A percentile compares a stretch with the other conserved stretches of the same genome.
Conservation (phyloP, 2,113 vertebrate genomes). For the Pipra filicauda region DNA sequence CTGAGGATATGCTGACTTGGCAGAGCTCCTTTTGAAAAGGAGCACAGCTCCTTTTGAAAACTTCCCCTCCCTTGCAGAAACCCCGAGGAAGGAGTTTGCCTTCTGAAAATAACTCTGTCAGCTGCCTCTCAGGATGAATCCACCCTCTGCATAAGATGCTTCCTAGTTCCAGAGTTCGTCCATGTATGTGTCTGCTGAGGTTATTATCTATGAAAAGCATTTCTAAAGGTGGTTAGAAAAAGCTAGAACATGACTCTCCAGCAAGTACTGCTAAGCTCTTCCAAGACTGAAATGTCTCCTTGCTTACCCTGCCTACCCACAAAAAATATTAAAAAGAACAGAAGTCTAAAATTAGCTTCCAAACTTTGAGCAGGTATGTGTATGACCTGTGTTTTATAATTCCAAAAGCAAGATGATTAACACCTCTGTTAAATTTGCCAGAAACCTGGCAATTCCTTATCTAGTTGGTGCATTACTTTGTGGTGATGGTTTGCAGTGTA, state of each 20-base stretch:
- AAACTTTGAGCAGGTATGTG: background rate
- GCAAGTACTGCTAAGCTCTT: background rate
- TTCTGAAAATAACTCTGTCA: background rate
- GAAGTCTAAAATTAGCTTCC: background rate
- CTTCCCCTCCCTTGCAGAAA: background rate
- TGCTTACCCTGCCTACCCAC: background rate
- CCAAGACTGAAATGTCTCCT: background rate
- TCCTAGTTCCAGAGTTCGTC: background rate
- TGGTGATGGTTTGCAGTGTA: background rate
- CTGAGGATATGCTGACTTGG: background rate
- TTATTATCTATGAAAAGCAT: background rate
- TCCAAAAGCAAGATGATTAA: background rate
- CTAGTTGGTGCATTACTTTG: background rate
- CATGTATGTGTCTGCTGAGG: rapidly evolving
- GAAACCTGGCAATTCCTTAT: background rate
- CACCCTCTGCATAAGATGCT: rapidly evolving
- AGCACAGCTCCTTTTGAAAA: background rate
- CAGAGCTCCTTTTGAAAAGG: background rate
- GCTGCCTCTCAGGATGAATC: background rate
- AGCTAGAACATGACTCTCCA: background rate
- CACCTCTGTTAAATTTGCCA: background rate
- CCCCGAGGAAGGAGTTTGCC: background rate
- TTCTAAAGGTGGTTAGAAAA: background rate
- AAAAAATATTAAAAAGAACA: background rate
- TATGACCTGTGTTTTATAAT: background rate